These are phyloP conservation scores for Choloepus hoffmanni DNA, from an alignment of 2,113 vertebrate genomes.

Conservation along the genomic window DNA sequence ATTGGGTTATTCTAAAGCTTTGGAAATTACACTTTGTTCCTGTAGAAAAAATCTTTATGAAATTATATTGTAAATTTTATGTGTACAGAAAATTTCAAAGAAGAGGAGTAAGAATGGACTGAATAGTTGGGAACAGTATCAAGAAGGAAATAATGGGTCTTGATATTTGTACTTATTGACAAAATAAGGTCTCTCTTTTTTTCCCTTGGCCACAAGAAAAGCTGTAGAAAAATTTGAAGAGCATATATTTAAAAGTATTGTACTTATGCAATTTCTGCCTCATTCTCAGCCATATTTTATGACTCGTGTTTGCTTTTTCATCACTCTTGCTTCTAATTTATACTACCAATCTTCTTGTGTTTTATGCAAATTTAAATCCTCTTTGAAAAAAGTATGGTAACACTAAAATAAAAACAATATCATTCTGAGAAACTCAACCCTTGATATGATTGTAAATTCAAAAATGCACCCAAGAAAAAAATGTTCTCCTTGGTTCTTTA, in stretches of 20 bases:
- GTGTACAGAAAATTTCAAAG: neutral
- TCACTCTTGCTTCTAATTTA: neutral
- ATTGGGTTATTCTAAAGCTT: neutral
- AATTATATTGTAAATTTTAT: neutral
- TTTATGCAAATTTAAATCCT: neutral
- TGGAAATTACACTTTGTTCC: neutral
- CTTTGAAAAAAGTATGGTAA: neutral
- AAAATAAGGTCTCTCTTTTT: neutral
- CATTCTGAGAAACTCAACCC: neutral
- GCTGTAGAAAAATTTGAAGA: neutral
- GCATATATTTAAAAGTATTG: neutral
- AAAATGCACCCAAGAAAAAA: neutral
- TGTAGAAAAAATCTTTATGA: neutral
- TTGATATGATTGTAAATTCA: neutral
- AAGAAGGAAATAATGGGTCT: neutral
- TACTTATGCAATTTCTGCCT: neutral
- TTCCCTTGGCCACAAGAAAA: neutral
- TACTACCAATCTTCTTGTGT: neutral
- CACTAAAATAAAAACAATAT: neutral
- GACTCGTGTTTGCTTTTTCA: neutral
- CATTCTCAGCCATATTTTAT: neutral
- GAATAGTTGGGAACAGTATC: neutral
- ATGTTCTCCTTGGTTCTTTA: neutral
- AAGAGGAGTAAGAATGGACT: neutral
- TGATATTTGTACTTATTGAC: neutral